These are phyloP conservation scores for Choristoneura fumiferana DNA, from an alignment of 1,140 invertebrate genomes.

Conservation along the genomic window DNA sequence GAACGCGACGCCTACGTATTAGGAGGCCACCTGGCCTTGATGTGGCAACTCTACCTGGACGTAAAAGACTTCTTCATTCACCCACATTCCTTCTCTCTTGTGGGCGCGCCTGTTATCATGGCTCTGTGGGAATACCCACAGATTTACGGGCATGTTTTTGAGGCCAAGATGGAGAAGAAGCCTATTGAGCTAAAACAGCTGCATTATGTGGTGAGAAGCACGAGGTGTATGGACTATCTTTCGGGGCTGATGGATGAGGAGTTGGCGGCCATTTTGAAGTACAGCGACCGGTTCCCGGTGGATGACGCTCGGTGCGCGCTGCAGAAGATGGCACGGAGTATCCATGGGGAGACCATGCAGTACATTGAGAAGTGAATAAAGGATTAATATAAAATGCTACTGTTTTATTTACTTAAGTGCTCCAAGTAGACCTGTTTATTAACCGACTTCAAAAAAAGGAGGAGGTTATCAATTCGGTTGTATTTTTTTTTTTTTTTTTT, in stretches of 20 bases:
- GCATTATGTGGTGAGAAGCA: slow-evolving; percentile 58
- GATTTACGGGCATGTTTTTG: slow-evolving; percentile 78
- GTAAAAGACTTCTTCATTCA: slow-evolving; percentile 77
- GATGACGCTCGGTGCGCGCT: slow-evolving; percentile 57
- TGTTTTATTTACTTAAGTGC: too few relatives aligned
- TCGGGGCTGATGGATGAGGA: slow-evolving; percentile 58
- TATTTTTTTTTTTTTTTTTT: too few relatives aligned
- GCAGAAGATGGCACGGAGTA: slow-evolving; percentile 63
- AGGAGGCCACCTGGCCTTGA: slow-evolving; percentile 89
- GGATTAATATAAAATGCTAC: too few relatives aligned
- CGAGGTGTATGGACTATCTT: slow-evolving; percentile 62
- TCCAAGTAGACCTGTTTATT: too few relatives aligned
- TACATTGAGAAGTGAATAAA: slow-evolving; percentile 52
- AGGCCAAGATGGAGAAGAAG: slow-evolving; percentile 53
- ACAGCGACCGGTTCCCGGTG: slow-evolving; percentile 51
- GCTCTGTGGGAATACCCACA: slow-evolving; percentile 85
- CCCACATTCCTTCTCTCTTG: slow-evolving; percentile 80
- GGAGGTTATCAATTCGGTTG: too few relatives aligned
- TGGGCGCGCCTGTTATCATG: slow-evolving; percentile 87
- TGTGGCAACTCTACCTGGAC: slow-evolving; percentile 84
- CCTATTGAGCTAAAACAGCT: slow-evolving; percentile 56
- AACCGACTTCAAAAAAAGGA: too few relatives aligned
- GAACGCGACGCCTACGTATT: slow-evolving; percentile 87
- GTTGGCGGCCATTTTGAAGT: slow-evolving; percentile 47
- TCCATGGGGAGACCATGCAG: slow-evolving; percentile 55